Evolutionary conservation across 2,797 vertebrate genomes (phyloP), one percentile per base, ranked within the genome.

Genomic region (Pteronotus mesoamericanus): DNA sequence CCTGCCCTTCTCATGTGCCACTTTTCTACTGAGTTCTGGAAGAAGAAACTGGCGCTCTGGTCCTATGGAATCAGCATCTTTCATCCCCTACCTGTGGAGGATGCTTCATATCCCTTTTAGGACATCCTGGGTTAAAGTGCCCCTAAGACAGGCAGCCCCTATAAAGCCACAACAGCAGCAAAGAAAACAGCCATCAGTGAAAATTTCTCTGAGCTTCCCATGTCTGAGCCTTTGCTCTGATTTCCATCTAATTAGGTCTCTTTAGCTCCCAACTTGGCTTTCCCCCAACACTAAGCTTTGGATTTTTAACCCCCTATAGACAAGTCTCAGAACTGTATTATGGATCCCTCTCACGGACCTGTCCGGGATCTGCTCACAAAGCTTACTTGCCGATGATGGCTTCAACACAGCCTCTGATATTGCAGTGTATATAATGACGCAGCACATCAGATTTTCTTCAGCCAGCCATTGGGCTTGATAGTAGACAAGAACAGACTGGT

Each of bases 201-300:
- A 84, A 79, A 85, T n/a, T 71, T 42, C 61, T 95, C 64, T 71
- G 48, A 91, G 39, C 37, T 51, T 75, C 55, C 46, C 34, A 22
- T 37, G 55, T 82, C 94, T 92, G 53, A 44, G 24, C 11, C 46
- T 77, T 69, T 95, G 72, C 86, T 95, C 64, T 94, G 68, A 88
- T 75, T 96, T 95, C 68, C 24, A 86, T 42, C 74, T 55, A 91
- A 5, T 79, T 83, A 83, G 48, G 21, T 86, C 51, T 75, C 57
- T 86, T 55, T 34, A 89, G 34, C 66, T 85, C 42, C 15, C 44
- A 72, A 18, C 15, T 48, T 66, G 75, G 55, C 68, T 78, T 84
- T 57, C 29, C 24, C 34, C 64, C 80, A 72, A 48, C 37, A 66
- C 51, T 82, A 78, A 92, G 39, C 21, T 79, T 90, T 95, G 80